phyloP scores from a whole-genome alignment of 2,113 vertebrate species.

The Cyanoramphus novaezelandiae region DNA sequence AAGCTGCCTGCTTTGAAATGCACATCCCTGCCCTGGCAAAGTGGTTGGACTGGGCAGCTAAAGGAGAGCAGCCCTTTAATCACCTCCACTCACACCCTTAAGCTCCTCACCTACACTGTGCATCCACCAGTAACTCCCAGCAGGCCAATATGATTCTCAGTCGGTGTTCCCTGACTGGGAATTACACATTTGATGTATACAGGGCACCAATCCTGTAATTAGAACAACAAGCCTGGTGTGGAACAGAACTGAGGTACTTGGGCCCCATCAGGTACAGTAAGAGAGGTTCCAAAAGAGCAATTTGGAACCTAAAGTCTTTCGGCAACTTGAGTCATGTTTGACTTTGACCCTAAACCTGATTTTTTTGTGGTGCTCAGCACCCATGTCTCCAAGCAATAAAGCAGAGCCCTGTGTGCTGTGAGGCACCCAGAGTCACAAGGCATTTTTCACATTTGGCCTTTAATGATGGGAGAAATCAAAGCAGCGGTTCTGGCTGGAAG shows the following conservation, averaged over 20 bases:
- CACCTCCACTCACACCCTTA: not conserved
- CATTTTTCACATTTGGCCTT: not conserved
- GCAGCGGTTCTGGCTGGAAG: not conserved
- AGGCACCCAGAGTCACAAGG: not conserved
- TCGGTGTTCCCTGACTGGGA: not conserved
- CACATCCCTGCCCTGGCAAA: not conserved
- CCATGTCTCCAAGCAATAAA: not conserved
- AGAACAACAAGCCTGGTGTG: not conserved
- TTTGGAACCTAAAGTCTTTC: not conserved
- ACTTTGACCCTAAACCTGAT: not conserved
- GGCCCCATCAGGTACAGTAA: not conserved
- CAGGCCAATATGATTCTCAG: not conserved
- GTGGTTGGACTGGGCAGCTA: not conserved
- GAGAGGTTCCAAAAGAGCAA: not conserved
- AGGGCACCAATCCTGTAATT: not conserved
- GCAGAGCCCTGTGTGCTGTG: not conserved
- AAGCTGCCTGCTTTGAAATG: not conserved
- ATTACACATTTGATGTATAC: not conserved
- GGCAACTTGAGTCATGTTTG: not conserved
- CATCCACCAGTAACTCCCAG: not conserved
- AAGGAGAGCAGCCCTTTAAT: not conserved
- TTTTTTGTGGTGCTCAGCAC: not conserved
- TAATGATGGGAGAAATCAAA: not conserved
- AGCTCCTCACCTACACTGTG: accelerated
- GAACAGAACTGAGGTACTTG: not conserved